A percentile compares a stretch with the other conserved stretches of the same genome.
These are phyloP conservation scores for Amphipyra tragopoginis DNA, from an alignment of 2,888 invertebrate species.

Conservation along the genomic window DNA sequence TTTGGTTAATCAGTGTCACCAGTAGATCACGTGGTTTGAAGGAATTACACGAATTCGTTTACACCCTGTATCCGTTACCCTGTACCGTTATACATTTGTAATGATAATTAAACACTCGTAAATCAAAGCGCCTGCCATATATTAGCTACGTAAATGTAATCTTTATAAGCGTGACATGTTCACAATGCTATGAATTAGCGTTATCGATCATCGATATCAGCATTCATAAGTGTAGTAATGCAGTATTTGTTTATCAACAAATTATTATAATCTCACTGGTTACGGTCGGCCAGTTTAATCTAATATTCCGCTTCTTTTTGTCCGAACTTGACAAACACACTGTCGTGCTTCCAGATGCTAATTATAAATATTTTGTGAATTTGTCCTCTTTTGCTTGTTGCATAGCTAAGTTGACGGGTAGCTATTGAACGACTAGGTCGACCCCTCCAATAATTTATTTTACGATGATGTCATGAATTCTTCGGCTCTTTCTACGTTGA, in stretches of 20 bases:
- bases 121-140: background rate
- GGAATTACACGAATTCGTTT: too few relatives aligned
- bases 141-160: background rate
- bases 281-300: background rate
- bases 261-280: slow-evolving; percentile 1
- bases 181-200: slow-evolving; percentile 1
- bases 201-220: slow-evolving; percentile 2
- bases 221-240: slow-evolving; percentile 2
- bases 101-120: background rate
- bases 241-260: slow-evolving; percentile 19
- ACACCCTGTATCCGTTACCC: too few relatives aligned
- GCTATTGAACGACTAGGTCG: too few relatives aligned
- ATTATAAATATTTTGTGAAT: too few relatives aligned
- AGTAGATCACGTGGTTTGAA: too few relatives aligned
- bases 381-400: too few relatives aligned
- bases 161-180: background rate
- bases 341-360: too few relatives aligned
- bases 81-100: background rate
- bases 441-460: too few relatives aligned
- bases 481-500: too few relatives aligned
- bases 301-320: background rate
- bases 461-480: too few relatives aligned
- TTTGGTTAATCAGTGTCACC: too few relatives aligned
- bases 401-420: too few relatives aligned
- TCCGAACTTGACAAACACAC: background rate